phyloP scores from a whole-genome alignment of 2,113 vertebrate species.

The Colossoma macropomum region DNA sequence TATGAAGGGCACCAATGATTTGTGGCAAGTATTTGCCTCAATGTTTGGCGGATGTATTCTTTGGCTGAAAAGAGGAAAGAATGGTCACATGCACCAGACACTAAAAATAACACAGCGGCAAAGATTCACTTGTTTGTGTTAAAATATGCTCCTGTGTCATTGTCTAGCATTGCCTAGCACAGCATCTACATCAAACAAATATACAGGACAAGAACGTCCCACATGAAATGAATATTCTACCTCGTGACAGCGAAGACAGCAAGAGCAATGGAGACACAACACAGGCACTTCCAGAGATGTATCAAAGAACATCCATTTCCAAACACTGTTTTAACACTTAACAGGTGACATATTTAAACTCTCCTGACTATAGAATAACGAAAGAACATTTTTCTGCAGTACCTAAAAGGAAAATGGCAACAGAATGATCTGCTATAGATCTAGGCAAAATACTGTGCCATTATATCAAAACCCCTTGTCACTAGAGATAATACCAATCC shows the following conservation, averaged over 20 bases:
- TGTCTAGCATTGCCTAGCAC: neutral
- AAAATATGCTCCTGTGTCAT: conserved; percentile 33
- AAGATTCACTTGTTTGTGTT: conserved; percentile 53
- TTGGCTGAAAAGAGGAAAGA: neutral
- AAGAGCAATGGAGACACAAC: neutral
- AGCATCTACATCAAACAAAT: conserved; percentile 3
- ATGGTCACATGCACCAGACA: conserved; percentile 34
- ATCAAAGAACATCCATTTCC: neutral
- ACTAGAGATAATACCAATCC: too few species aligned
- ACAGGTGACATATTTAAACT: neutral
- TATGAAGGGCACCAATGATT: neutral
- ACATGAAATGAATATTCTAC: neutral
- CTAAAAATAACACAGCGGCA: conserved; percentile 35
- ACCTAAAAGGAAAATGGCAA: too few species aligned
- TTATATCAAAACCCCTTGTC: too few species aligned
- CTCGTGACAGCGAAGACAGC: neutral
- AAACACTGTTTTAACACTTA: conserved; percentile 16
- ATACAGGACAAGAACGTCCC: neutral
- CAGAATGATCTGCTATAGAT: too few species aligned
- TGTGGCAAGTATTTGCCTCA: neutral
- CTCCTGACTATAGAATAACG: neutral
- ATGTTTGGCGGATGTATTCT: neutral
- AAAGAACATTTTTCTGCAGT: neutral
- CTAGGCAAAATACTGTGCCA: too few species aligned
- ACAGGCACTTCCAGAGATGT: conserved; percentile 2